A percentile compares a stretch with the other conserved stretches of the same genome.
Conservation (phyloP, 2,113 vertebrate species). For the Cichladusa arquata region DNA sequence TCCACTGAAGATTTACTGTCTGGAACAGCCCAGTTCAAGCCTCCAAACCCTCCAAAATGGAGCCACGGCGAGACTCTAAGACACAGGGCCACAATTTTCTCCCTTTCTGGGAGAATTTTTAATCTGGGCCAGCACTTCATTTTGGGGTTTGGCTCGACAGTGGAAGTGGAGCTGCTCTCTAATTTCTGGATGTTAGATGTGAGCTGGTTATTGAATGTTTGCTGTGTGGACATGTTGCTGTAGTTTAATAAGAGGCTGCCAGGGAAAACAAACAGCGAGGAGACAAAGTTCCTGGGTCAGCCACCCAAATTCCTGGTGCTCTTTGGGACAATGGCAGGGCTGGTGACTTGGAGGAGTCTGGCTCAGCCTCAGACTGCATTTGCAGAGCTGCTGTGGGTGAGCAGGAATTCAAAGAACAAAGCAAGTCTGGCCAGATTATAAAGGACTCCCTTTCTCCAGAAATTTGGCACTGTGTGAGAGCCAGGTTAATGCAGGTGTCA, state of each 20-base stretch:
- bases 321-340: background rate
- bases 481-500: background rate
- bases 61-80: background rate
- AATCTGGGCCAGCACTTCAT: background rate
- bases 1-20: background rate
- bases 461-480: background rate
- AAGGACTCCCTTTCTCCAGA: background rate
- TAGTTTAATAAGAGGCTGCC: background rate
- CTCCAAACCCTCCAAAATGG: background rate
- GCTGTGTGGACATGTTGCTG: background rate
- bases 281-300: background rate
- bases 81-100: background rate
- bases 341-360: background rate
- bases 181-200: constrained; percentile 2
- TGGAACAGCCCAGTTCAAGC: background rate
- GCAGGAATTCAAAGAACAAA: background rate
- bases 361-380: background rate
- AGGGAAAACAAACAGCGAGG: background rate
- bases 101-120: background rate
- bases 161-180: constrained; percentile 21
- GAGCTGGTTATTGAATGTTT: background rate
- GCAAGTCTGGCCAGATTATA: background rate
- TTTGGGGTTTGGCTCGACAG: constrained; percentile 16
- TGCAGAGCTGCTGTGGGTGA: background rate
- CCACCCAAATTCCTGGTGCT: background rate